A percentile compares a stretch with the other conserved stretches of the same genome.
These are phyloP conservation scores for Dinoponera quadriceps DNA, from an alignment of 1,140 invertebrate species.

Conservation along the genomic window DNA sequence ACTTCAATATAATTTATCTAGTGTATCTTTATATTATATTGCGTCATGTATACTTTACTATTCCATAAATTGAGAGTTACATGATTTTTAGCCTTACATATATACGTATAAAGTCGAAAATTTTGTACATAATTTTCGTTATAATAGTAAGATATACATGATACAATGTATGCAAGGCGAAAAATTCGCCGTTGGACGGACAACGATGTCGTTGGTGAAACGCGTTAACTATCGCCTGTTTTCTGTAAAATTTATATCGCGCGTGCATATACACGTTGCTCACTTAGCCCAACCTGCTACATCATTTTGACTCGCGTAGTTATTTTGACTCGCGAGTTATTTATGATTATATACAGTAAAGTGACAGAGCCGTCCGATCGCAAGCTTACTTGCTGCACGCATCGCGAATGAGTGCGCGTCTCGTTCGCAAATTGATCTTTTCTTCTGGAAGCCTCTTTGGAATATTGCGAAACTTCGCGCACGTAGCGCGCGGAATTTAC, in stretches of 20 bases:
- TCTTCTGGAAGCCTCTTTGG: neutral
- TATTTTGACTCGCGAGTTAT: conserved; percentile 13
- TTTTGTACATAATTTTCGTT: too few relatives aligned
- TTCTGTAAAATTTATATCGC: conserved; percentile 7
- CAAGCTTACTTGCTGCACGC: too few relatives aligned
- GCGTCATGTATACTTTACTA: too few relatives aligned
- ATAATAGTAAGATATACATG: neutral
- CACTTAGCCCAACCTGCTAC: neutral
- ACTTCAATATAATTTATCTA: too few relatives aligned
- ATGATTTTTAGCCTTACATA: too few relatives aligned
- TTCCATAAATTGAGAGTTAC: too few relatives aligned
- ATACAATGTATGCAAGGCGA: neutral
- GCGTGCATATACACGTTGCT: conserved; percentile 5
- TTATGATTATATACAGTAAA: neutral
- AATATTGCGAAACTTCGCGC: neutral
- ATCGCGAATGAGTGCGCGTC: neutral
- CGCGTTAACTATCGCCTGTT: neutral
- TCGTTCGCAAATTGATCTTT: neutral
- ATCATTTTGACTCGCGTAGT: neutral
- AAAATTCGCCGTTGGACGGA: neutral
- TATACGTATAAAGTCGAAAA: too few relatives aligned
- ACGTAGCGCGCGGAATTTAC: neutral
- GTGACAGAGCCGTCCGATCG: neutral
- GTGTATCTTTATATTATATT: too few relatives aligned
- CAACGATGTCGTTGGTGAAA: too few relatives aligned